Conservation (phyloP, 2,113 vertebrate species). For the Nerophis ophidion region DNA sequence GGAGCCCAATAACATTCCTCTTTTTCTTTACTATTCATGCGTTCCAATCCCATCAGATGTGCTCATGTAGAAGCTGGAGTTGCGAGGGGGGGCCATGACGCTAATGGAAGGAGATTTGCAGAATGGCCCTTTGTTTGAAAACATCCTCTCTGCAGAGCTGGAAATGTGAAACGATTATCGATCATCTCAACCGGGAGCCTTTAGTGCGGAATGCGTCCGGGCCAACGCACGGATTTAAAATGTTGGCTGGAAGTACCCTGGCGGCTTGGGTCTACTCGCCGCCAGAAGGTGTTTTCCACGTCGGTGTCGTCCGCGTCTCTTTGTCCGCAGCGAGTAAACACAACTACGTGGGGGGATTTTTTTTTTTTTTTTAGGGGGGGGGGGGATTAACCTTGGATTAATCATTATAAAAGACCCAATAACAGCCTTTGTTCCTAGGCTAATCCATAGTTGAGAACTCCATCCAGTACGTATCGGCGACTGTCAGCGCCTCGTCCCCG, state of each 20-base stretch:
- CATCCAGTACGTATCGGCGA: conserved; percentile 46
- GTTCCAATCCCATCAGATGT: conserved; percentile 36
- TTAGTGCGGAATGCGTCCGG: conserved; percentile 57
- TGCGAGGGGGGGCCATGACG: conserved; percentile 19
- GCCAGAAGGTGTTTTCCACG: conserved; percentile 26
- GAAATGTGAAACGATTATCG: conserved; percentile 68
- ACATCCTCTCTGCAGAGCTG: conserved; percentile 59
- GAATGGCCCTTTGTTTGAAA: conserved; percentile 71
- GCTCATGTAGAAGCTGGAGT: conserved; percentile 32
- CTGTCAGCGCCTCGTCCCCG: conserved; percentile 41
- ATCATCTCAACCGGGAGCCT: conserved; percentile 67
- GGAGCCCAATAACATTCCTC: conserved; percentile 35
- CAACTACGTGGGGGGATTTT: conserved; percentile 50
- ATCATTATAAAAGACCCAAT: conserved; percentile 66
- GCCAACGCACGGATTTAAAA: conserved; percentile 26
- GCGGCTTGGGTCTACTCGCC: conserved; percentile 14
- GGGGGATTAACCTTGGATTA: conserved; percentile 65
- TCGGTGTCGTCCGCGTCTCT: conserved; percentile 51
- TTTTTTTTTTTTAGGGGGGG: too few relatives aligned
- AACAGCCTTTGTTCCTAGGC: conserved; percentile 54
- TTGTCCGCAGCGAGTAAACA: conserved; percentile 77
- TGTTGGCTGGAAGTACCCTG: background rate
- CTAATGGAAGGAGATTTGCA: conserved; percentile 50
- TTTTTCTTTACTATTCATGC: conserved; percentile 9
- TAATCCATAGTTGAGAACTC: conserved; percentile 39